Percentiles rank a stretch among this genome's conserved stretches.
Conservation (phyloP, 2,888 invertebrate species). For the Drosophila percnosoma region DNA sequence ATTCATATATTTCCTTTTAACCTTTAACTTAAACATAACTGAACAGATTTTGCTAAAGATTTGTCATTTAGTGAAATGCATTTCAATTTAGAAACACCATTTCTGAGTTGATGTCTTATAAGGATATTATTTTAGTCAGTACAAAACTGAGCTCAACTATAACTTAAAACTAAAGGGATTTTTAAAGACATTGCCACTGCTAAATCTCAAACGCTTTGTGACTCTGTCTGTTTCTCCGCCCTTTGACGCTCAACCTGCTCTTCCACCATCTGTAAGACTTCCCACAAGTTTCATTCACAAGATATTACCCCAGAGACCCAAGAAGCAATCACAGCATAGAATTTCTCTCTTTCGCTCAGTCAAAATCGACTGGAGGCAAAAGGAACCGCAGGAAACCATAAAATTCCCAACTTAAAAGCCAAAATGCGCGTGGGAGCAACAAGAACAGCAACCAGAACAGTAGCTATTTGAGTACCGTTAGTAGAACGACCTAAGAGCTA, state of each 20-base stretch:
- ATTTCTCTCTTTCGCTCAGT: not conserved
- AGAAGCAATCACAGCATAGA: constrained; percentile 14
- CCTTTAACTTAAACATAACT: not conserved
- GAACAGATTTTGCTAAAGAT: not conserved
- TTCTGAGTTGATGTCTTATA: not conserved
- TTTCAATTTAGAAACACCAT: not conserved
- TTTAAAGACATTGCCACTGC: not conserved
- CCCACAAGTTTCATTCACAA: constrained; percentile 44
- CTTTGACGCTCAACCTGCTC: not conserved
- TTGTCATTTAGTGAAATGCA: not conserved
- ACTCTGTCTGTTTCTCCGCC: not conserved
- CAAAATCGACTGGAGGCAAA: constrained; percentile 5
- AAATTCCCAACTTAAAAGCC: constrained; percentile 68
- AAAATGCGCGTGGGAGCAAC: constrained; percentile 18
- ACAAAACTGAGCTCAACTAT: not conserved
- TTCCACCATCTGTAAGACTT: not conserved
- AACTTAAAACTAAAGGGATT: not conserved
- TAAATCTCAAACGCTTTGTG: not conserved
- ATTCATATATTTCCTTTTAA: not conserved
- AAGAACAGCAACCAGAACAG: constrained; percentile 44
- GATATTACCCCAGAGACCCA: constrained; percentile 58
- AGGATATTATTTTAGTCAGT: not conserved
- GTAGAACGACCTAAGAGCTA: constrained; percentile 37
- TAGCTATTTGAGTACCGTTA: constrained; percentile 75
- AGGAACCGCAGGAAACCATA: constrained; percentile 57